phyloP scores from a whole-genome alignment of 2,888 invertebrate genomes.

The Corbicula japonica region DNA sequence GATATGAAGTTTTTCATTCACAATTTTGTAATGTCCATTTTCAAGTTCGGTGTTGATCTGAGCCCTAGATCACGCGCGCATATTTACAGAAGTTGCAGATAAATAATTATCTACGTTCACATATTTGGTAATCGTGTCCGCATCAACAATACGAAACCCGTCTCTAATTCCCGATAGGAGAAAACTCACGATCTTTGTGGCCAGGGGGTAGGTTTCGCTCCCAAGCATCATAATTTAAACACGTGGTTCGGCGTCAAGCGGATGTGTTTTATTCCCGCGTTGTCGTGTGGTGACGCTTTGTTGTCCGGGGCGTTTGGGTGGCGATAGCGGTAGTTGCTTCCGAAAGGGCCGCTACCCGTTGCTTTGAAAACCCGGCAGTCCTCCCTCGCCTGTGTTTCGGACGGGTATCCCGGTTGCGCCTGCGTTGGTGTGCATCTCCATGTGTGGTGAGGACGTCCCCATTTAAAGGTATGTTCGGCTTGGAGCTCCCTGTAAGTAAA shows the following conservation, averaged over 20 bases:
- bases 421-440: conserved; percentile 41
- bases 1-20: conserved; percentile 29
- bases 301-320: no score
- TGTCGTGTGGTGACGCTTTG: no score
- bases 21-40: conserved; percentile 43
- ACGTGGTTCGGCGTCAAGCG: background rate
- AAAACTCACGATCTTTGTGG: conserved; percentile 36
- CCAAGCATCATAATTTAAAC: conserved; percentile 17
- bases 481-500: conserved; percentile 26
- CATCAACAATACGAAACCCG: conserved; percentile 31
- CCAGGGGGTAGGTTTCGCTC: conserved; percentile 24
- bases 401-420: no score
- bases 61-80: conserved; percentile 29
- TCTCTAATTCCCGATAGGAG: conserved; percentile 32
- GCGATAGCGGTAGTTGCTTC: conserved; percentile 13
- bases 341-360: conserved; percentile 37
- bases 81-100: conserved; percentile 21
- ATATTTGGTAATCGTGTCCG: conserved; percentile 7
- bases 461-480: conserved; percentile 42
- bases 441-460: conserved; percentile 45
- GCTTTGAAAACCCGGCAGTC: conserved; percentile 44
- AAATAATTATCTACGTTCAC: conserved; percentile 28
- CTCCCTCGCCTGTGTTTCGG: no score
- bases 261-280: background rate
- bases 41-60: conserved; percentile 38